These are phyloP conservation scores for Cichladusa arquata DNA, from an alignment of 2,113 vertebrate genomes.

Conservation along the genomic window DNA sequence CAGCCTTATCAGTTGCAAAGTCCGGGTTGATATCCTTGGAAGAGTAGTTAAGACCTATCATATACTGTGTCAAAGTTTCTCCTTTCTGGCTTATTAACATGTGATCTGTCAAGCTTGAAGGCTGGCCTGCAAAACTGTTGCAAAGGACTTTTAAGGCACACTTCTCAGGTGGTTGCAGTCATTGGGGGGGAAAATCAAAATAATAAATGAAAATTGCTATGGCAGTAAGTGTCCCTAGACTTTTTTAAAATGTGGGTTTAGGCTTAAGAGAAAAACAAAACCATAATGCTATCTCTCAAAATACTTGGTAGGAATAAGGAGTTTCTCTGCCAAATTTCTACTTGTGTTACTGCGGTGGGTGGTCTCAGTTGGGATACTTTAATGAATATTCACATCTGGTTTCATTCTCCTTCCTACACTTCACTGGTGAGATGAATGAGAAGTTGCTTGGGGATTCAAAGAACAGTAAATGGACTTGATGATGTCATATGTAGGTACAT, in stretches of 20 bases:
- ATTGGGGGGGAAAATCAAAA: not conserved
- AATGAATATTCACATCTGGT: not conserved
- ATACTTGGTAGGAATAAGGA: not conserved
- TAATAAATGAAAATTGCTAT: not conserved
- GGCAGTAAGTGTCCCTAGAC: not conserved
- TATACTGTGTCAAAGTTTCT: not conserved
- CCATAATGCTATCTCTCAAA: not conserved
- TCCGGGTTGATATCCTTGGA: not conserved
- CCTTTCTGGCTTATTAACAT: not conserved
- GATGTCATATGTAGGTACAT: not conserved
- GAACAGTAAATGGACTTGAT: not conserved
- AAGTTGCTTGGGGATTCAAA: not conserved
- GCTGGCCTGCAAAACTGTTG: not conserved
- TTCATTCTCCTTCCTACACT: not conserved
- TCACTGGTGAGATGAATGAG: conserved; percentile 3
- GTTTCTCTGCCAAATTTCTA: conserved; percentile 4
- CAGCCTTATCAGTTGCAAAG: not conserved
- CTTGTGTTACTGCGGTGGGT: not conserved
- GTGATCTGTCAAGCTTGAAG: not conserved
- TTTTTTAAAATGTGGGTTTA: not conserved
- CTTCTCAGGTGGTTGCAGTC: not conserved
- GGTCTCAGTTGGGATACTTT: not conserved
- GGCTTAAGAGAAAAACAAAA: not conserved
- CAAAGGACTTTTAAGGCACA: not conserved
- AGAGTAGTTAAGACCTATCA: not conserved